Base-by-base conservation (phyloP, 2,113 vertebrate species). In the Heliornis fulica region DNA sequence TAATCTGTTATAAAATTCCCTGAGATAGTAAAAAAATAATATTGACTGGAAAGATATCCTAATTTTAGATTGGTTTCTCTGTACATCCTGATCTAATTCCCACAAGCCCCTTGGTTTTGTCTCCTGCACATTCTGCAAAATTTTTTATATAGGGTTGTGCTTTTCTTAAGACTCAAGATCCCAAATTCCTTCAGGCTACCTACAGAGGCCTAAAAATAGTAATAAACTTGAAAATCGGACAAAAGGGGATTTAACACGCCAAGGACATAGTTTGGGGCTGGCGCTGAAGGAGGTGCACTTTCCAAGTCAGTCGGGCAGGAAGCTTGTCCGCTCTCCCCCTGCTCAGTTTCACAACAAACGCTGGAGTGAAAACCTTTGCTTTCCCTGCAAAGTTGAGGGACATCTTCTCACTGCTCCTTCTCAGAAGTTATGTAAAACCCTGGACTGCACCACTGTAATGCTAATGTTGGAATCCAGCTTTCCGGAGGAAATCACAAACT, bases 191-290 rank as follows among this genome's bases (percentile, higher is more conserved):
- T 65, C 68, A 83, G 82, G 88, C 63, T 87, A 83, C 76, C 93
- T 93, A 90, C 28, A 83, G 41, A 93, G 34, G 34, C 53, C 86
- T 95, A 87, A 92, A 94, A 95, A 92, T 87, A 96, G 76, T 9
- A 78, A 57, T 16, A 69, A 89, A 87, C 25, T 41, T 61, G 51
- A 89, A 78, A 96, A 84, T n/a, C 9, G 7, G 77, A 81, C 85
- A 88, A 81, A 86, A 75, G 60, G 71, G 88, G 90, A 93, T 96
- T 96, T 93, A 66, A 48, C 8, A 2, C 0, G 9, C 87, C 94
- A 90, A 95, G 75, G 78, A 93, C 60, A 31, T 2, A 25, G 45
- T 53, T 56, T 69, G 74, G 50, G 45, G 59, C 85, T 87, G 93
- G 45, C 0, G 0, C 54, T 59, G 78, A 74, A 85, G 38, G 23